phyloP scores from a whole-genome alignment of 2,113 vertebrate genomes.

The Stigmatopora nigra region DNA sequence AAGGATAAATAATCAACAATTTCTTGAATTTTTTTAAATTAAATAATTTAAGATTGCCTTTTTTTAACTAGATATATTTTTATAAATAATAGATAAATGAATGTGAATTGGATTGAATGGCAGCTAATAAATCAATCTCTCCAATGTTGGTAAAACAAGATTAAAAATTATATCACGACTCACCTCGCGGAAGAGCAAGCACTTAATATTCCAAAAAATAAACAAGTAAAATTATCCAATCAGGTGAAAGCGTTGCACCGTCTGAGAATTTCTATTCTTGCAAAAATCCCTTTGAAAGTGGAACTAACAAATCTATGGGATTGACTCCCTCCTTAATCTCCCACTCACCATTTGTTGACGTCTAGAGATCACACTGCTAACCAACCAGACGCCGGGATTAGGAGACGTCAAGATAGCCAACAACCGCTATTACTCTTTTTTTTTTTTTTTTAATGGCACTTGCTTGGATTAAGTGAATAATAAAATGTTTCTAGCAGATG shows the following conservation, averaged over 20 bases:
- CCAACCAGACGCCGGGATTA: slow-evolving; percentile 57
- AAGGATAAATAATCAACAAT: too few species aligned
- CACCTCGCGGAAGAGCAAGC: slow-evolving; percentile 34
- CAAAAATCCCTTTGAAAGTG: slow-evolving; percentile 35
- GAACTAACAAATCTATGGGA: slow-evolving; percentile 58
- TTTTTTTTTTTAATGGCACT: background rate
- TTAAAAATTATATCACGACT: slow-evolving; percentile 23
- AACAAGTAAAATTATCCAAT: slow-evolving; percentile 9
- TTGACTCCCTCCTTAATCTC: slow-evolving; percentile 63
- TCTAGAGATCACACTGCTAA: slow-evolving; percentile 22
- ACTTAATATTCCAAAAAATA: slow-evolving; percentile 24
- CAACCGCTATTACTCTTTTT: slow-evolving; percentile 7
- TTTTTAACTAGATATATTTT: too few species aligned
- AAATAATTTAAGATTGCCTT: too few species aligned
- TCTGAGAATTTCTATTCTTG: slow-evolving; percentile 36
- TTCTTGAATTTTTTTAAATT: too few species aligned
- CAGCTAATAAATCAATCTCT: too few species aligned
- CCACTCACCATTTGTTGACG: slow-evolving; percentile 42
- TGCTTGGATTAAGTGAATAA: too few species aligned
- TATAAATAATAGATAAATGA: background rate
- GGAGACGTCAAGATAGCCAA: slow-evolving; percentile 12
- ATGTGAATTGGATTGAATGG: too few species aligned
- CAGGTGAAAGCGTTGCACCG: background rate
- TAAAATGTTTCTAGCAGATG: too few species aligned
- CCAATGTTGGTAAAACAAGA: too few species aligned